Base-by-base conservation (phyloP, 2,113 vertebrate species). In the Eudyptes chrysolophus region DNA sequence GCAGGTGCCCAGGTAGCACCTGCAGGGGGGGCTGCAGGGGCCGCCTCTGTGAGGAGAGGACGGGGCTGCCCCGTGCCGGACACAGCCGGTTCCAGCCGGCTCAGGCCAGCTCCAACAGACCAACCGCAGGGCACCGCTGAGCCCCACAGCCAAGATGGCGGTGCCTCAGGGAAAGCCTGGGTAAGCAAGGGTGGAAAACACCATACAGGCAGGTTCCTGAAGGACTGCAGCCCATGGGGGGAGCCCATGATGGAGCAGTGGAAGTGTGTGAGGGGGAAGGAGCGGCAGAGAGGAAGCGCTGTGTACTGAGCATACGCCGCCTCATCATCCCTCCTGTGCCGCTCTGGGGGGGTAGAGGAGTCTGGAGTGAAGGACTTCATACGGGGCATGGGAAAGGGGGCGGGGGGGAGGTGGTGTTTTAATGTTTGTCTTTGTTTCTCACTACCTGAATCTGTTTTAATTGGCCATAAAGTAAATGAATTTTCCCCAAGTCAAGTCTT, bases 301-400 rank as follows among this genome's bases (percentile, higher is more conserved):
- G 7, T 30, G 25, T 49, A 11, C 32, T 83, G 66, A 30, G 7
- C 17, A 19, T 5, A 15, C 0, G 0, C 2, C 14, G 11, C 18
- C 12, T 8, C 10, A 5, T 9, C 16, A 16, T 42, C 30, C 7
- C 13, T 57, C 20, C 2, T 1, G 9, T 1, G 3, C 34, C 0
- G 0, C 19, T 30, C 21, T 14, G 10, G 20, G 7, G 12, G 5
- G 16, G 15, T 36, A 32, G 42, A n/a, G 11, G 20, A 27, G 11
- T 36, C 42, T 74, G 49, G 10, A 68, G 19, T 9, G 32, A 20
- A 3, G 2, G 27, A 32, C 24, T 57, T 79, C 20, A 21, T 40
- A 20, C 16, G 18, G 17, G 42, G 25, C 20, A 21, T 48, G 16
- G 21, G 32, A 79, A 49, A 60, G 27, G 1, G 3, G 7, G 7